Evolutionary conservation across 2,113 vertebrate species (phyloP).

Genomic region (Irena cyanogastra): DNA sequence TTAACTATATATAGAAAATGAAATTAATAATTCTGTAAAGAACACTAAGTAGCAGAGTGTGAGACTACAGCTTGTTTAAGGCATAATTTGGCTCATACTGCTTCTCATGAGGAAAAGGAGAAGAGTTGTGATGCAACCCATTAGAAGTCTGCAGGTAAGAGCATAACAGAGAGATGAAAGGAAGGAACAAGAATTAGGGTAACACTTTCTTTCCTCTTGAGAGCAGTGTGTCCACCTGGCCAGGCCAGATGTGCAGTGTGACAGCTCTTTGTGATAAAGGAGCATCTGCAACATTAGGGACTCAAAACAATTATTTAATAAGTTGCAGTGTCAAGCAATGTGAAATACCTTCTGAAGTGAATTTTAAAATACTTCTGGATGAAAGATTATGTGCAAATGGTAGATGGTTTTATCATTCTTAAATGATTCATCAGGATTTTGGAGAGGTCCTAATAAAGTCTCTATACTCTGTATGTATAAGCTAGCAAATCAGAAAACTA

Average conservation of each 20-base stretch:
- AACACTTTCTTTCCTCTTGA: background rate
- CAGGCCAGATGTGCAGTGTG: background rate
- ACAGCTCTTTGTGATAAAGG: background rate
- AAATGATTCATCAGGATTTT: background rate
- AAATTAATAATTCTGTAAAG: background rate
- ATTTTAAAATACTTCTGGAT: background rate
- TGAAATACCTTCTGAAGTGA: background rate
- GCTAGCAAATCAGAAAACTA: background rate
- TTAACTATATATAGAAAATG: background rate
- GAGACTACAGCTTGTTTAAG: background rate
- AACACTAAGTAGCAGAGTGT: background rate
- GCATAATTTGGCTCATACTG: background rate
- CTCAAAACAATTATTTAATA: background rate
- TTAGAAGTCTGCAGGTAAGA: background rate
- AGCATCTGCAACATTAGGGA: background rate
- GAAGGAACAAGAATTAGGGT: background rate
- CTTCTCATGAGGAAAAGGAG: background rate
- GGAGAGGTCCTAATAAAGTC: background rate
- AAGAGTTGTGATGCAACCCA: background rate
- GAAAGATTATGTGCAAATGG: background rate
- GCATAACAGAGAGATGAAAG: background rate
- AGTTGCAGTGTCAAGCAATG: background rate
- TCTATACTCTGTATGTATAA: background rate
- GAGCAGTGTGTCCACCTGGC: background rate
- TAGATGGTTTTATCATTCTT: background rate